Evolutionary conservation across 1,140 invertebrate species (phyloP), one percentile per base, ranked within the genome.

Genomic region (Eufriesea mexicana): DNA sequence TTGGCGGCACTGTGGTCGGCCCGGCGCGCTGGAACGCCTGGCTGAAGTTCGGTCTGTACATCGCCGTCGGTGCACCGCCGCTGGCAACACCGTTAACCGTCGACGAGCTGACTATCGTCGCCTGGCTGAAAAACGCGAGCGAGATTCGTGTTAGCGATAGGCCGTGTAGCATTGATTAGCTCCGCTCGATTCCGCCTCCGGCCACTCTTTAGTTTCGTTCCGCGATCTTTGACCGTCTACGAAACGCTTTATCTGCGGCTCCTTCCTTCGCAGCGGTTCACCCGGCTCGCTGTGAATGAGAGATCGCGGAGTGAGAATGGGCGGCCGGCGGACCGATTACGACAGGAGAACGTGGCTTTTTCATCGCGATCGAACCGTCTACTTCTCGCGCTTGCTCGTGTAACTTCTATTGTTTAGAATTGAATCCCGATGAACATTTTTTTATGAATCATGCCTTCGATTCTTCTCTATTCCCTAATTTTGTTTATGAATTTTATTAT

Each of bases 21-120:
- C 93, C 94, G 45, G 93, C 92, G 49, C 94, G 93, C 66, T 96
- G 96, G 86, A 97, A 97, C 59, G 96, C 96, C 87, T 96, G 96
- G 42, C 96, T 96, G 92, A 96, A 97, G 87, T 96, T 96, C 51
- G 96, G 96, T 93, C 96, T 95, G 93, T 96, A 97, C 93, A 97
- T 95, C 42, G 96, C 96, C 47, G 95, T 95, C 18, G 95, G 95
- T 51, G 96, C 95, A 49, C 96, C 94, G 73, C 92, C 93, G 90
- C 92, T 95, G 85, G 84, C 94, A 86, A 93, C 95, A 84, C 92
- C 95, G 90, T 95, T 95, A 82, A 95, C 94, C 62, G 94, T 91
- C 70, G 94, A 93, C 54, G 94, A 93, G 85, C 94, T 94, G 76
- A 94, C 93, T 93, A 94, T 94, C 91, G 94, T 94, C 79, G 94